A percentile compares a stretch with the other conserved stretches of the same genome.
phyloP scores from a whole-genome alignment of 1,140 invertebrate species.

The Temnothorax longispinosus region DNA sequence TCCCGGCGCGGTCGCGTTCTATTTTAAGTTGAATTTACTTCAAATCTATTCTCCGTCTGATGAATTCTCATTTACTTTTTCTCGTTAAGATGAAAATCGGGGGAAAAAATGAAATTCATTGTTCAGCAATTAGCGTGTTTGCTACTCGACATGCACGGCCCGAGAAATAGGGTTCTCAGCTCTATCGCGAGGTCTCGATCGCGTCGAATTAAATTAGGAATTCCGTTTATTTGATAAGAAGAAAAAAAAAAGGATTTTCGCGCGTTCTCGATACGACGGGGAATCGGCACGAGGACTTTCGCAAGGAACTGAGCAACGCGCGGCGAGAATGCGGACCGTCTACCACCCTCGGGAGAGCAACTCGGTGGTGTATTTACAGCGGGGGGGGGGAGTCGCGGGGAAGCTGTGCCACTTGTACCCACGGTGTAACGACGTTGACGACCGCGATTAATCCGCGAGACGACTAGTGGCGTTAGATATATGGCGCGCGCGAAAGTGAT shows the following conservation, averaged over 20 bases:
- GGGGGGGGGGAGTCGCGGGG: slow-evolving; percentile 24
- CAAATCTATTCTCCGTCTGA: neutral
- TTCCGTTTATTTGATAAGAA: too few relatives aligned
- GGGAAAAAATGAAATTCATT: neutral
- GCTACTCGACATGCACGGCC: neutral
- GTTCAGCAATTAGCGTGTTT: neutral
- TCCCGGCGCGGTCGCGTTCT: neutral
- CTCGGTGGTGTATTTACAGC: slow-evolving; percentile 63
- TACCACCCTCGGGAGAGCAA: slow-evolving; percentile 1
- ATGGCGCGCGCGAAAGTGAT: slow-evolving; percentile 23
- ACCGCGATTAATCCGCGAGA: slow-evolving; percentile 37
- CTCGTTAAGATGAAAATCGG: neutral
- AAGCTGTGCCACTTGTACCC: slow-evolving; percentile 43
- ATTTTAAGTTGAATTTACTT: neutral
- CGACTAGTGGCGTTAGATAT: slow-evolving; percentile 5
- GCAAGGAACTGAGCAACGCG: neutral
- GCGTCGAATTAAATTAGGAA: slow-evolving; percentile 1
- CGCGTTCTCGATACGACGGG: too few relatives aligned
- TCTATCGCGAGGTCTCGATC: neutral
- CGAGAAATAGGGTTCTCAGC: neutral
- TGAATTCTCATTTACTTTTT: neutral
- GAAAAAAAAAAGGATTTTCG: too few relatives aligned
- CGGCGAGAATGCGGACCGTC: slow-evolving; percentile 25
- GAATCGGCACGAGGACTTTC: neutral
- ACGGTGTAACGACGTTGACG: slow-evolving; percentile 57